Evolutionary conservation across 2,797 vertebrate species (phyloP).

Genomic region (Sebastes variabilis): DNA sequence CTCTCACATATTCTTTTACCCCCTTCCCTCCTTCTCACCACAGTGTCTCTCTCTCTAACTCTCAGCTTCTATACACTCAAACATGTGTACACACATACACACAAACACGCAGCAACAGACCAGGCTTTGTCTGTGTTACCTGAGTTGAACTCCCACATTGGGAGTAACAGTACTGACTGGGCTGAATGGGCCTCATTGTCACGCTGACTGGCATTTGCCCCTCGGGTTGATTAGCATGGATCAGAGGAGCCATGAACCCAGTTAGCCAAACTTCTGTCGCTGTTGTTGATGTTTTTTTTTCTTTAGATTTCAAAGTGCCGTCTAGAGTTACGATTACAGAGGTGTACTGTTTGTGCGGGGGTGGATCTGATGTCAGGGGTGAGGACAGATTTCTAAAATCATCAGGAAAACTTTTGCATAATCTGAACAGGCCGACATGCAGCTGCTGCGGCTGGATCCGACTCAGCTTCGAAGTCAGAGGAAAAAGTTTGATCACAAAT

Average conservation of each 20-base stretch:
- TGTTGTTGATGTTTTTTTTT: constrained; percentile 12
- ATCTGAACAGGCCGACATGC: neutral
- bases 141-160: constrained; percentile 68
- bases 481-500: neutral
- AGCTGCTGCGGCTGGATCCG: constrained; percentile 11
- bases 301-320: constrained; percentile 18
- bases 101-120: constrained; percentile 61
- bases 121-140: constrained; percentile 74
- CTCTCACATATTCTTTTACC: neutral
- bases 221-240: constrained; percentile 65
- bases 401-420: constrained; percentile 4
- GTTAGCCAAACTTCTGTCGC: constrained; percentile 48
- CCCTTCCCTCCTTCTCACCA: neutral
- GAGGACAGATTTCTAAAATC: constrained; percentile 13
- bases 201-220: constrained; percentile 56
- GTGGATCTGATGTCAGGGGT: constrained; percentile 17
- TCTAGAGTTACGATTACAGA: constrained; percentile 16
- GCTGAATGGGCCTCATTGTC: constrained; percentile 74
- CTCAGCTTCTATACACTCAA: constrained; percentile 1
- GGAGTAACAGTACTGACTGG: constrained; percentile 43
- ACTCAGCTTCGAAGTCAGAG: neutral
- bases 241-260: constrained; percentile 55
- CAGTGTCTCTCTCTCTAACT: neutral
- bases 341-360: neutral
- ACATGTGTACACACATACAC: constrained; percentile 16